Conservation (phyloP, 1,140 invertebrate genomes). For the Brachionus rubens region DNA sequence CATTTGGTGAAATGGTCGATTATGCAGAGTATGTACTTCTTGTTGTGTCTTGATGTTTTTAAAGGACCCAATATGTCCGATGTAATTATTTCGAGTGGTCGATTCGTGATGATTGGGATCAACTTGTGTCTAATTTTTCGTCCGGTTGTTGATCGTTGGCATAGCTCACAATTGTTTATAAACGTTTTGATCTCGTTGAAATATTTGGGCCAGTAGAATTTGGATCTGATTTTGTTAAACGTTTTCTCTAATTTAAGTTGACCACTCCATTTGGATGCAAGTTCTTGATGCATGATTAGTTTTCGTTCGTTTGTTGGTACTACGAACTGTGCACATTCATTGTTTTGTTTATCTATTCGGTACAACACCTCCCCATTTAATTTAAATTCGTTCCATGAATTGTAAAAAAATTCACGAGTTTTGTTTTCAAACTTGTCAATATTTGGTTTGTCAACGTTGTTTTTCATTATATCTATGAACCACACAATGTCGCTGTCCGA, state of each 20-base stretch:
- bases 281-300: background rate
- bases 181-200: conserved; percentile 7
- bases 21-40: conserved; percentile 51
- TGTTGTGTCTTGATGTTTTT: conserved; percentile 48
- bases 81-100: conserved; percentile 23
- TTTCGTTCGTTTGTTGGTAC: conserved; percentile 15
- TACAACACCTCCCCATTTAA: background rate
- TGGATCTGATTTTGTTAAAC: background rate
- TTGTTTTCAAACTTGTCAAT: no score
- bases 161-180: conserved; percentile 10
- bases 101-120: conserved; percentile 16
- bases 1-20: conserved; percentile 55
- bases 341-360: background rate
- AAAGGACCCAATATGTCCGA: conserved; percentile 54
- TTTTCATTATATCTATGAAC: no score
- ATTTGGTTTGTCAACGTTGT: no score
- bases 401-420: no score
- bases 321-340: conserved; percentile 12
- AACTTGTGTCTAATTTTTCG: conserved; percentile 9
- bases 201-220: conserved; percentile 13
- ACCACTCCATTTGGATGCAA: background rate
- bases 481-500: background rate
- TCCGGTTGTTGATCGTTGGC: conserved; percentile 19
- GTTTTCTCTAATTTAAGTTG: conserved; percentile 11
- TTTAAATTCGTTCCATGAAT: no score